phyloP scores from a whole-genome alignment of 2,888 invertebrate genomes.

The Cylindroiulus punctatus region DNA sequence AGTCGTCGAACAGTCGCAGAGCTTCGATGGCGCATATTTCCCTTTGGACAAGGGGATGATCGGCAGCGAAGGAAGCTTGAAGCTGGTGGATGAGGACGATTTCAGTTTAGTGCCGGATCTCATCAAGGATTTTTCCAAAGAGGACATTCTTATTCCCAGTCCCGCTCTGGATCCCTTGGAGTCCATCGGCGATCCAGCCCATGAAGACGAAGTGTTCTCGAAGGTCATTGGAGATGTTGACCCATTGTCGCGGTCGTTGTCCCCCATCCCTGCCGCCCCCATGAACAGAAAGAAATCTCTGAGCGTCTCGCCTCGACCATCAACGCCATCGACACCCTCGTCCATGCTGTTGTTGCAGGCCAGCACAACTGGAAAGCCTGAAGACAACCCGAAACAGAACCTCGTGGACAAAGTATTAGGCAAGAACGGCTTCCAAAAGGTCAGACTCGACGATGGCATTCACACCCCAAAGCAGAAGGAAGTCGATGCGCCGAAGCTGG shows the following conservation, averaged over 20 bases:
- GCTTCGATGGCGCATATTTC: neutral
- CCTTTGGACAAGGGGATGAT: neutral
- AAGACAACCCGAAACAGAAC: neutral
- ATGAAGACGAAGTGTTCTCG: neutral
- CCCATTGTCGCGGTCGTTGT: neutral
- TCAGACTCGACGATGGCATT: neutral
- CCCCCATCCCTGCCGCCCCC: neutral
- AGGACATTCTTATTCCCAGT: slow-evolving; percentile 50
- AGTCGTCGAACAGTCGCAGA: slow-evolving; percentile 15
- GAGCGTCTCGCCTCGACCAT: neutral
- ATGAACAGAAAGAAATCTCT: slow-evolving; percentile 24
- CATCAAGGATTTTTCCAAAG: slow-evolving; percentile 13
- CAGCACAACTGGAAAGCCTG: neutral
- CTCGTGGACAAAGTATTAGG: neutral
- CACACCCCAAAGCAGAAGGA: neutral
- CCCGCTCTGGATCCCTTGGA: slow-evolving; percentile 27
- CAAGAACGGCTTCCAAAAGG: neutral
- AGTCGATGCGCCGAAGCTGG: neutral
- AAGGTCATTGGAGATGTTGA: slow-evolving; percentile 27
- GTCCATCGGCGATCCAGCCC: neutral
- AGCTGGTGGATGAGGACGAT: slow-evolving; percentile 17
- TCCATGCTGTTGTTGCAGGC: neutral
- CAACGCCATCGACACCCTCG: neutral
- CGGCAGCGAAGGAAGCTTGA: neutral
- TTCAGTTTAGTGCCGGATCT: neutral